Base-by-base conservation (phyloP, 1,140 invertebrate genomes). In the Scaptodrosophila lebanonensis region DNA sequence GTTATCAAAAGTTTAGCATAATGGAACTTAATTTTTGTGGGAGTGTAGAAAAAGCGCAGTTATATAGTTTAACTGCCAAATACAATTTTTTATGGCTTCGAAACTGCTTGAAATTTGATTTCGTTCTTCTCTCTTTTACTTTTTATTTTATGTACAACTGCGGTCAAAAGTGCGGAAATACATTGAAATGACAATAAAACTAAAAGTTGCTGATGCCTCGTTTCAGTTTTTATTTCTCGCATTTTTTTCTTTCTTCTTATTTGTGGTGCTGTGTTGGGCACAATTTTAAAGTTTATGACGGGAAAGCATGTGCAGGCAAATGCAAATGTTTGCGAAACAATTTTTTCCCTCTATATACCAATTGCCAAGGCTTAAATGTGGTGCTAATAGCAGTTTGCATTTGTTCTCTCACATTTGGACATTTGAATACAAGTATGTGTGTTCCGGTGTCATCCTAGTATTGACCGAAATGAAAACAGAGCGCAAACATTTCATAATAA, bases 121-220 rank as follows among this genome's bases (percentile, higher is more conserved):
- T 48, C 8, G 36, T 18, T 40, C 39, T 60, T 32, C 15, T 44
- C 22, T 20, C 8, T 9, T n/a, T 40, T n/a, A n/a, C 0, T 2
- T 56, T 50, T 29, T 35, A 30, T 25, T 20, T 44, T 72, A 32
- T 75, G 53, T 60, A 53, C 66, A 57, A 75, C 75, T 79, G 69
- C 75, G 75, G 75, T 82, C 75, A 82, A 82, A 82, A 82, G 75
- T 75, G 75, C 75, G 75, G 69, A 82, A 82, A 79, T 79, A 69
- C 66, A 79, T 79, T 82, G 76, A 82, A 82, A 82, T 82, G 75
- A 82, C 75, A 82, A 82, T 82, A 82, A 82, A 82, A 82, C 75
- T 73, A 82, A 75, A 82, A 82, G 61, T 70, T 82, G 69, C 42
- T 66, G 48, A 45, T 38, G 48, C 59, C 65, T 42, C 56, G 49